Conservation (phyloP, 2,113 vertebrate species). For the Amphiprion percula region DNA sequence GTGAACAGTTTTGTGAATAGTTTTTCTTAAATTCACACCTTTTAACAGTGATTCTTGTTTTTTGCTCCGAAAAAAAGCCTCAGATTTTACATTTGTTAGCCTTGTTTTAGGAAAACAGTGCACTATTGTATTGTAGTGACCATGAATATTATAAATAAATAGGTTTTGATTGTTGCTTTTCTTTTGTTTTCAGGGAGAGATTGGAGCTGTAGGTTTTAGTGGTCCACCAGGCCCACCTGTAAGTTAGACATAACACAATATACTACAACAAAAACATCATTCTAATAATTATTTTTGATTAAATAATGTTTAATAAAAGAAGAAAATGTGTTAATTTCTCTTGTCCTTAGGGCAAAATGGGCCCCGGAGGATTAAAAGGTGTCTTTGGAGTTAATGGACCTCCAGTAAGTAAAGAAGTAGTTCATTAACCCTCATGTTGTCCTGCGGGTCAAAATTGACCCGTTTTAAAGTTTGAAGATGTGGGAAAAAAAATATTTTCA, state of each 20-base stretch:
- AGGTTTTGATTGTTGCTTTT: background rate
- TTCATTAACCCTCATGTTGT: background rate
- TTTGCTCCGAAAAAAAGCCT: no score
- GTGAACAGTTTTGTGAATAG: no score
- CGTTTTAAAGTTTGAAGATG: no score
- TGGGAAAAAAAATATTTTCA: no score
- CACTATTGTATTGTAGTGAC: no score
- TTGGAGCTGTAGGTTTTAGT: conserved; percentile 74
- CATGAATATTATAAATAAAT: no score
- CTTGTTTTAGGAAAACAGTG: no score
- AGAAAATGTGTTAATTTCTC: background rate
- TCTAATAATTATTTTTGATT: background rate
- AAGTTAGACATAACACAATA: conserved; percentile 24
- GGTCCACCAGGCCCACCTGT: conserved; percentile 80
- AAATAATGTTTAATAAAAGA: background rate
- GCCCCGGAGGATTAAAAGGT: conserved; percentile 77
- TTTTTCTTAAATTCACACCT: no score
- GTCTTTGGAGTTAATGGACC: conserved; percentile 80
- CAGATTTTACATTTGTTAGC: no score
- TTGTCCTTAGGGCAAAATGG: conserved; percentile 75
- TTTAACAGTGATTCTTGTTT: no score
- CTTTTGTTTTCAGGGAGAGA: conserved; percentile 74
- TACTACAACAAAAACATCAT: background rate
- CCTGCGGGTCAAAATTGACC: no score
- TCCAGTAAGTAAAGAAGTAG: conserved; percentile 73